Evolutionary conservation across 2,888 invertebrate species (phyloP), one percentile per base, ranked within the genome.

Genomic region (Eristalis pertinax): DNA sequence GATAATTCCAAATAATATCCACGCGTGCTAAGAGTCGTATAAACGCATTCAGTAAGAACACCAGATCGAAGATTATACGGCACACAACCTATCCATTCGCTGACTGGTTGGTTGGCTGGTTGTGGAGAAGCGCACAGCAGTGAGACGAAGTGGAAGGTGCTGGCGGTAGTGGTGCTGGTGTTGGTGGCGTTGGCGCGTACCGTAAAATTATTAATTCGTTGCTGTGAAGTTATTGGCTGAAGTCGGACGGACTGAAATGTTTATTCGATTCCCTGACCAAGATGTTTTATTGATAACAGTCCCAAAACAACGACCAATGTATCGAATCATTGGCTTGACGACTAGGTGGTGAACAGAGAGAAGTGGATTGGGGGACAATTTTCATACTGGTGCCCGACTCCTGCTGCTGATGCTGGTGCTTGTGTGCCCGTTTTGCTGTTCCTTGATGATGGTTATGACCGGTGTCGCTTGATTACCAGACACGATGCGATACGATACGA

Each of bases 201-300:
- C 63, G 88, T 79, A 89, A 89, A 89, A 89, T 89, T 89, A 89
- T 89, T 89, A 89, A 92, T 91, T 91, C 91, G 91, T 91, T 91
- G 90, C 90, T 91, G 91, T 91, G 89, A 92, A 92, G 91, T 92
- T 92, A 92, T 92, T 92, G 92, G 91, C 90, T 90, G 89, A 89
- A 91, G 91, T 90, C 89, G 84, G 89, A 89, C 89, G 88, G 89
- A 89, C 90, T 91, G 92, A 92, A 91, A 92, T 92, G 92, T 92
- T 92, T 92, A 92, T 92, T 91, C 89, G 90, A 90, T 91, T 92
- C 90, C 92, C 91, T 92, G 92, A 91, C 91, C 89, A 90, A 92
- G 92, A 92, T 92, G 90, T 90, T 90, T 92, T 91, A 92, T 92
- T 91, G 92, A 92, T 92, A 92, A 92, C 77, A 75, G 56, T 50